Percentiles rank a stretch among this genome's conserved stretches.
phyloP scores from a whole-genome alignment of 1,140 invertebrate genomes.

The Cydia amplana region DNA sequence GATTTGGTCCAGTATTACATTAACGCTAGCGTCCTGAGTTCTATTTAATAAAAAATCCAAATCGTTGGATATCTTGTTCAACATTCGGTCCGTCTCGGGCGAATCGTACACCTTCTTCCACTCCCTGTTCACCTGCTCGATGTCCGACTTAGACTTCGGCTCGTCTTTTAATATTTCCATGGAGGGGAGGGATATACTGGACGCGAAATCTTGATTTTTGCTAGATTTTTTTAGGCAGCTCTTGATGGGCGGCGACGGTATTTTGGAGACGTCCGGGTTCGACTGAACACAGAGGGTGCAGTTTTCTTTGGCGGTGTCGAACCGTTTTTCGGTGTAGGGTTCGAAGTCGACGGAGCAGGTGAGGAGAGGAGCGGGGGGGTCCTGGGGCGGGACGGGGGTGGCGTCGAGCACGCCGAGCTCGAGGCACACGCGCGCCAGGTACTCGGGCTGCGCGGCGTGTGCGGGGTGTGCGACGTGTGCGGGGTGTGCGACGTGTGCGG shows the following conservation, averaged over 20 bases:
- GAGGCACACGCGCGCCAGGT: constrained; percentile 67
- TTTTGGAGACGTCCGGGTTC: constrained; percentile 68
- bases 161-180: constrained; percentile 63
- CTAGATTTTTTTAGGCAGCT: constrained; percentile 75
- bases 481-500: no score
- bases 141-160: constrained; percentile 63
- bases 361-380: constrained; percentile 58
- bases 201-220: constrained; percentile 51
- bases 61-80: constrained; percentile 87
- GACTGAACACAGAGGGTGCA: constrained; percentile 73
- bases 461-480: constrained; percentile 32
- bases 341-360: constrained; percentile 69
- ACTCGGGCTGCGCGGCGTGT: constrained; percentile 49
- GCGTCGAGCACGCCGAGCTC: constrained; percentile 66
- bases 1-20: constrained; percentile 55
- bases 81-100: constrained; percentile 80
- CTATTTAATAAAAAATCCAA: constrained; percentile 87
- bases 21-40: constrained; percentile 59
- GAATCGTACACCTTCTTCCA: constrained; percentile 69
- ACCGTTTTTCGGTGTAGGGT: constrained; percentile 59
- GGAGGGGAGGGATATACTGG: constrained; percentile 68
- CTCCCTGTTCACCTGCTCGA: constrained; percentile 66
- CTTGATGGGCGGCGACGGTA: constrained; percentile 68
- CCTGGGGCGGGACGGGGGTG: constrained; percentile 44
- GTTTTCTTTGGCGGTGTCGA: constrained; percentile 62